Conservation (phyloP, 2,888 invertebrate species). For the Mythimna pallens region DNA sequence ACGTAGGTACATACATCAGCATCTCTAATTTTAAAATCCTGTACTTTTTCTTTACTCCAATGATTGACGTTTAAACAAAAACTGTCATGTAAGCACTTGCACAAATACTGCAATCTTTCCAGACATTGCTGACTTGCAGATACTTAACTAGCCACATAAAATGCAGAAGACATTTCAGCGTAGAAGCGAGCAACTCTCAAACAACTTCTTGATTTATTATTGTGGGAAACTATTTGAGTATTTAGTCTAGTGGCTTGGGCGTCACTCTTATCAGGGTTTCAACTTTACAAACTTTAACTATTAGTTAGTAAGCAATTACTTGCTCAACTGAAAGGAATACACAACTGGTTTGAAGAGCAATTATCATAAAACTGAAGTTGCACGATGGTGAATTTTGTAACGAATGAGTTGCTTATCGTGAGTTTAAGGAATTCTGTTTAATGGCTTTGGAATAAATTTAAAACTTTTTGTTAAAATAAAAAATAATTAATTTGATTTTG, state of each 20-base stretch:
- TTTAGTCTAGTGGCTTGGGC: conserved; percentile 80
- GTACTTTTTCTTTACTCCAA: not conserved
- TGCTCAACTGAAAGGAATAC: conserved; percentile 63
- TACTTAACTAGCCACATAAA: conserved; percentile 56
- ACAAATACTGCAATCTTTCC: conserved; percentile 54
- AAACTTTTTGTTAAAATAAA: not conserved
- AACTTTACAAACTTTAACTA: conserved; percentile 71
- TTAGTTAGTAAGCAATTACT: conserved; percentile 72
- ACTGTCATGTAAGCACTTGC: conserved; percentile 41
- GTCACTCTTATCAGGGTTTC: conserved; percentile 79
- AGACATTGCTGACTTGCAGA: conserved; percentile 52
- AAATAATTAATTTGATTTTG: not conserved
- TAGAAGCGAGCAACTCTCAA: conserved; percentile 69
- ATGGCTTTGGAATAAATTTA: not conserved
- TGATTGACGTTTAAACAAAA: conserved; percentile 35
- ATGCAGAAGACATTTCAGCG: conserved; percentile 63
- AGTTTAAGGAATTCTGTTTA: not conserved
- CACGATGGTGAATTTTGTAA: conserved; percentile 10
- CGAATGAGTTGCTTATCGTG: conserved; percentile 13
- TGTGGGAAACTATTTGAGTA: conserved; percentile 82
- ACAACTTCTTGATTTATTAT: conserved; percentile 83
- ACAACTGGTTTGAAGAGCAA: conserved; percentile 55
- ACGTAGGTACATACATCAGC: no score
- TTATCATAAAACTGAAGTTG: conserved; percentile 51
- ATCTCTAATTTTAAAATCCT: not conserved